A percentile compares a stretch with the other conserved stretches of the same genome.
These are phyloP conservation scores for Baryphthengus martii DNA, from an alignment of 2,113 vertebrate species.

Conservation along the genomic window DNA sequence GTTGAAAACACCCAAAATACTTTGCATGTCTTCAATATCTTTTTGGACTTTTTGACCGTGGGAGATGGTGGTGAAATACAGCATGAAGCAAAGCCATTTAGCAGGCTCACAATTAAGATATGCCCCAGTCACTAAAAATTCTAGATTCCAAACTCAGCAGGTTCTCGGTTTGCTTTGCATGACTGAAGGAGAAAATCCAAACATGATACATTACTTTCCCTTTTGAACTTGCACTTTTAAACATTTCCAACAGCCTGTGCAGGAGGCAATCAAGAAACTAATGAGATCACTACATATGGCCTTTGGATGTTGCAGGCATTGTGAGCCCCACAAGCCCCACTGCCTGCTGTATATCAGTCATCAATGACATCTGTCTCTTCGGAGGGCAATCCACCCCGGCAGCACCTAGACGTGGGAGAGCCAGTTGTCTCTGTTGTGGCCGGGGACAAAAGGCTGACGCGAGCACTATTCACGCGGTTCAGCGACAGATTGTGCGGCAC, in stretches of 20 bases:
- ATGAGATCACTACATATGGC: slow-evolving; percentile 57
- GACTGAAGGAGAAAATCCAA: slow-evolving; percentile 39
- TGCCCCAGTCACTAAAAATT: background rate
- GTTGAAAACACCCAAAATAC: background rate
- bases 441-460: background rate
- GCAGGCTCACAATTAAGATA: background rate
- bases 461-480: background rate
- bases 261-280: slow-evolving; percentile 31
- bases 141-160: slow-evolving; percentile 20
- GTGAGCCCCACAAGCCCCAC: background rate
- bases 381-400: background rate
- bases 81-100: background rate
- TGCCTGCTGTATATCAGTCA: background rate
- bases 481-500: slow-evolving; percentile 9
- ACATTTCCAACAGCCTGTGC: slow-evolving; percentile 52
- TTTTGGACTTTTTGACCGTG: background rate
- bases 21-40: slow-evolving; percentile 7
- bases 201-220: slow-evolving; percentile 41
- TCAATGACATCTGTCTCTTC: slow-evolving; percentile 8
- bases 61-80: background rate
- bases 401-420: background rate
- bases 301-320: slow-evolving; percentile 24
- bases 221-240: slow-evolving; percentile 56
- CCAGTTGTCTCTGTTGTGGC: background rate
- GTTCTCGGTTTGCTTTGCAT: slow-evolving; percentile 27